Percentiles rank a stretch among this genome's conserved stretches.
These are phyloP conservation scores for Megaceryle maxima DNA, from an alignment of 2,113 vertebrate species.

Conservation along the genomic window DNA sequence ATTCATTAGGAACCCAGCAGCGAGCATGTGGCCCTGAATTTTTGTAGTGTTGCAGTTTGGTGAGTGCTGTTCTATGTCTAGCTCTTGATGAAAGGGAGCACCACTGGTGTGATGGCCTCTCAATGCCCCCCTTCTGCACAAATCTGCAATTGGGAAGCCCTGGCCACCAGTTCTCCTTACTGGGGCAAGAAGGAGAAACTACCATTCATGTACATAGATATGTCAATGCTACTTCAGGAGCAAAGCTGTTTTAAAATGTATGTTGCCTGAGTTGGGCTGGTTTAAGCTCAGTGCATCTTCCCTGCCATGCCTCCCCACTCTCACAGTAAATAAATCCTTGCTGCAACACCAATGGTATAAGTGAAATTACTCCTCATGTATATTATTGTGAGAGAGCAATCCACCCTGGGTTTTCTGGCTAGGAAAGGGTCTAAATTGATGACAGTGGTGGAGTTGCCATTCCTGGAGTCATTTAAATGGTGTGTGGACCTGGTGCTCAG, in stretches of 20 bases:
- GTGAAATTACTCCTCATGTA: not conserved
- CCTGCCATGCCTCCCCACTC: not conserved
- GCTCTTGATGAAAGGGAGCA: not conserved
- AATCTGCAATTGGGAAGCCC: not conserved
- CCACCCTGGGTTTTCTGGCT: not conserved
- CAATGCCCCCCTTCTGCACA: not conserved
- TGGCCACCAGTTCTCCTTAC: not conserved
- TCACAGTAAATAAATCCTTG: not conserved
- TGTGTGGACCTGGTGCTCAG: too few relatives aligned
- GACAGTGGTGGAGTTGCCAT: too few relatives aligned
- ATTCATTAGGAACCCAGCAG: not conserved
- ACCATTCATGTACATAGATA: not conserved
- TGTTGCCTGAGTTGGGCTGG: not conserved
- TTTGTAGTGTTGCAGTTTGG: not conserved
- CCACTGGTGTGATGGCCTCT: too few relatives aligned
- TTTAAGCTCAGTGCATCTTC: not conserved
- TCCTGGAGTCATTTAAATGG: too few relatives aligned
- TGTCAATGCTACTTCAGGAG: not conserved
- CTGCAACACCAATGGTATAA: not conserved
- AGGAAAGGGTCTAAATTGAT: not conserved
- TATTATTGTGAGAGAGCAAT: not conserved
- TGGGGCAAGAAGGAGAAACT: not conserved
- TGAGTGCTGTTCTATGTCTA: rapidly evolving
- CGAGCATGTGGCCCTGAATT: rapidly evolving
- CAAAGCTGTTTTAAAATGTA: not conserved